phyloP scores from a whole-genome alignment of 2,113 vertebrate genomes.

The Rousettus leschenaultii region DNA sequence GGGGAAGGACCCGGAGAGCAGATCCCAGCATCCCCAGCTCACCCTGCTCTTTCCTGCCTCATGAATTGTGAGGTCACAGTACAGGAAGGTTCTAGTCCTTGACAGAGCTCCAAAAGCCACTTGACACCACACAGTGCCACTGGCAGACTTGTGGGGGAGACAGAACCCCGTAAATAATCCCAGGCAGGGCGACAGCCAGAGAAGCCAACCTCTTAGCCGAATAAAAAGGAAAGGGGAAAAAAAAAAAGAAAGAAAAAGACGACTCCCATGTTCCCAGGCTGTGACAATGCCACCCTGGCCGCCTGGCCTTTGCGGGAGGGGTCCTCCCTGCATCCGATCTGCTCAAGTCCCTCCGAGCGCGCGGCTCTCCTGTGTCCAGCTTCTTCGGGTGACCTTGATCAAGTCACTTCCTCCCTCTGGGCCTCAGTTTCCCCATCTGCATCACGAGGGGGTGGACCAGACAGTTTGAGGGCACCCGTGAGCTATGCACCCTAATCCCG shows the following conservation, averaged over 20 bases:
- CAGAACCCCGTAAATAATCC: neutral
- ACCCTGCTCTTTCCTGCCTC: neutral
- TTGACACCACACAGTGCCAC: fast-evolving
- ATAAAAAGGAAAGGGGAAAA: neutral
- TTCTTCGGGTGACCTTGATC: neutral
- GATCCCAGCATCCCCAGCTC: neutral
- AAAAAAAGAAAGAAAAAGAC: neutral
- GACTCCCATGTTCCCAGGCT: neutral
- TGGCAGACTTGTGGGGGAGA: neutral
- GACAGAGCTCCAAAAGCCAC: neutral
- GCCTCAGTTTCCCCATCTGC: conserved; percentile 5
- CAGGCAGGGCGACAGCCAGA: neutral
- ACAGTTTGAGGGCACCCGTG: neutral
- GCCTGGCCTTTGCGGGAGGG: neutral
- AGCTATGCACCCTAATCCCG: neutral
- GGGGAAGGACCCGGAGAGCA: neutral
- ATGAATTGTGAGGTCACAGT: neutral
- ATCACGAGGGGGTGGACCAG: fast-evolving
- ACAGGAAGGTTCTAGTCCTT: neutral
- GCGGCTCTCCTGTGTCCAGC: too few species aligned
- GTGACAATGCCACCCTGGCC: neutral
- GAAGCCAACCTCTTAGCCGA: neutral
- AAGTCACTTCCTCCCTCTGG: neutral
- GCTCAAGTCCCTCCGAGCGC: neutral
- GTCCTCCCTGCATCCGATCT: fast-evolving